Percentiles rank a stretch among this genome's conserved stretches.
phyloP scores from a whole-genome alignment of 2,113 vertebrate genomes.

The Pteronura brasiliensis region DNA sequence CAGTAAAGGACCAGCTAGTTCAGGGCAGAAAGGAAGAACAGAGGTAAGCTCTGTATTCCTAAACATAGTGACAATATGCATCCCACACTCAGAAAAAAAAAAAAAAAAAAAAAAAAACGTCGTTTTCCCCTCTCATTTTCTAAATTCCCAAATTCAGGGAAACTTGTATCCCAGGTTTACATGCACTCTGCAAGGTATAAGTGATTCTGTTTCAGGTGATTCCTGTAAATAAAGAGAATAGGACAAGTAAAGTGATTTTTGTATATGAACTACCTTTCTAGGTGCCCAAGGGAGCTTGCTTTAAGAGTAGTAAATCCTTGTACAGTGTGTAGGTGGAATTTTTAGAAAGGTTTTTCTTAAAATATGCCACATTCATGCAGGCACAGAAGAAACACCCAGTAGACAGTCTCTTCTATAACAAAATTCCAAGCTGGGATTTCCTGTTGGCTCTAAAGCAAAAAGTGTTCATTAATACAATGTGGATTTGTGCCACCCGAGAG shows the following conservation, averaged over 20 bases:
- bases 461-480: neutral
- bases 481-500: neutral
- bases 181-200: neutral
- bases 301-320: neutral
- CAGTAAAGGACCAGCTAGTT: neutral
- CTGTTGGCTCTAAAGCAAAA: slow-evolving; percentile 30
- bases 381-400: neutral
- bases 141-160: neutral
- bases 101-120: neutral
- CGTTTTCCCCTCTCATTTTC: neutral
- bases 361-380: neutral
- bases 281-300: neutral
- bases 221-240: slow-evolving; percentile 21
- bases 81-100: neutral
- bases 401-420: neutral
- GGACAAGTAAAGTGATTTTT: slow-evolving; percentile 31
- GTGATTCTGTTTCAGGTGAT: neutral
- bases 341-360: slow-evolving; percentile 25
- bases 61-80: neutral
- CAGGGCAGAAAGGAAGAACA: neutral
- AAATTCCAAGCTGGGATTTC: slow-evolving; percentile 20
- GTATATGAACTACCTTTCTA: slow-evolving; percentile 12
- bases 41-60: neutral
- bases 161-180: neutral
- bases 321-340: neutral